These are phyloP conservation scores for Periphyllus acericola DNA, from an alignment of 2,888 invertebrate genomes.

Conservation along the genomic window DNA sequence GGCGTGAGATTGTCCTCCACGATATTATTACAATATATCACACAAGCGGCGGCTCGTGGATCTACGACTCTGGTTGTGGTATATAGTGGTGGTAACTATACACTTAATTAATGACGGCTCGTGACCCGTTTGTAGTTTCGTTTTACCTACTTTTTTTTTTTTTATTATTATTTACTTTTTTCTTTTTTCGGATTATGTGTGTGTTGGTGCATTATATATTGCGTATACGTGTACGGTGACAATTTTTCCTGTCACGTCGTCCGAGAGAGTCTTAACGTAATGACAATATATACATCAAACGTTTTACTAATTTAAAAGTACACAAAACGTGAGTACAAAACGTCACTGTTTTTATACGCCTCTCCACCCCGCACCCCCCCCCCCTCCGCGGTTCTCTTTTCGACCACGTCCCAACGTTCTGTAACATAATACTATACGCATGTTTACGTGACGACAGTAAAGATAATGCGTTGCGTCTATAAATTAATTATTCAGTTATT, in stretches of 20 bases:
- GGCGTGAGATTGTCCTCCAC: conserved; percentile 47
- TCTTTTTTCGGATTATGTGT: conserved; percentile 9
- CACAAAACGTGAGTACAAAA: conserved; percentile 39
- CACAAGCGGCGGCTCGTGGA: conserved; percentile 28
- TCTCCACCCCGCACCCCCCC: no score
- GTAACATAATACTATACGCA: neutral
- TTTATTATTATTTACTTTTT: conserved; percentile 1
- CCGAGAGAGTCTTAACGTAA: conserved; percentile 25
- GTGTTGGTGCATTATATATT: neutral
- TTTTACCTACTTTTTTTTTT: conserved; percentile 16
- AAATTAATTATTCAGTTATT: conserved; percentile 1
- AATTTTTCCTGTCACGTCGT: conserved; percentile 45
- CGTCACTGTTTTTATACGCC: conserved; percentile 5
- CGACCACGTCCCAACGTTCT: neutral
- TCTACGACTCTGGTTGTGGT: neutral
- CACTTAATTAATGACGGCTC: conserved; percentile 58
- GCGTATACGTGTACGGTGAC: neutral
- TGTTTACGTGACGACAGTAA: neutral
- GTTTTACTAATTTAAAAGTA: conserved; percentile 51
- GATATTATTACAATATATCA: conserved; percentile 58
- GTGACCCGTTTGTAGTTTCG: conserved; percentile 58
- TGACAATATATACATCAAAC: conserved; percentile 33
- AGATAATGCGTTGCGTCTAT: neutral
- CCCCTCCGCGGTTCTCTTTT: neutral
- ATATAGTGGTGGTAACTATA: neutral